Percentiles rank a stretch among this genome's conserved stretches.
These are phyloP conservation scores for Drosophila orosa DNA, from an alignment of 1,140 invertebrate species.

Conservation along the genomic window DNA sequence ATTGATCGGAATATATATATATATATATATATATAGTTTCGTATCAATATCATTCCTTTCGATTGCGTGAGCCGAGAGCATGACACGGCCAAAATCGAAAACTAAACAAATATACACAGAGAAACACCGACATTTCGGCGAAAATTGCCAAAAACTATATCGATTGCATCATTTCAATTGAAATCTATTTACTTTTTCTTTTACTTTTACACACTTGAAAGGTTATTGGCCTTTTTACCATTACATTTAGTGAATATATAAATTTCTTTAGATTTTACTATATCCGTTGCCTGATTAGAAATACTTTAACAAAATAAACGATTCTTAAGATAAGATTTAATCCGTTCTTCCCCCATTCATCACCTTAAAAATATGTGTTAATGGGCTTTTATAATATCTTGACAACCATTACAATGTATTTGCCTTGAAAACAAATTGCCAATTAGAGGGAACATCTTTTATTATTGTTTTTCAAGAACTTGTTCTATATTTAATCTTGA, in stretches of 20 bases:
- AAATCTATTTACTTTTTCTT: constrained; percentile 21
- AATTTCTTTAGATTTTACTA: too few species aligned
- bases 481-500: constrained; percentile 18
- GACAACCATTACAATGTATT: neutral
- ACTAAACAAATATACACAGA: constrained; percentile 21
- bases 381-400: neutral
- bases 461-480: constrained; percentile 11
- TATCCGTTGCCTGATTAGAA: too few species aligned
- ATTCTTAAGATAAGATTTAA: neutral
- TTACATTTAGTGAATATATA: too few species aligned
- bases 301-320: too few species aligned
- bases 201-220: neutral
- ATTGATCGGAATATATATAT: constrained; percentile 35
- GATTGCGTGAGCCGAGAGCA: constrained; percentile 38
- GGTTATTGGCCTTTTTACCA: neutral
- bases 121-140: constrained; percentile 6
- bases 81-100: constrained; percentile 51
- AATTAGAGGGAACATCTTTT: constrained; percentile 7
- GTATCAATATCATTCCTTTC: constrained; percentile 42
- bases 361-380: neutral
- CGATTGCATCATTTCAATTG: constrained; percentile 63
- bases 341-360: neutral
- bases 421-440: neutral
- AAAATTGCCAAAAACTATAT: constrained; percentile 37
- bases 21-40: neutral